A percentile compares a stretch with the other conserved stretches of the same genome.
Evolutionary conservation across 2,797 vertebrate species (phyloP).

Genomic region (Schizopygopsis pylzovi): DNA sequence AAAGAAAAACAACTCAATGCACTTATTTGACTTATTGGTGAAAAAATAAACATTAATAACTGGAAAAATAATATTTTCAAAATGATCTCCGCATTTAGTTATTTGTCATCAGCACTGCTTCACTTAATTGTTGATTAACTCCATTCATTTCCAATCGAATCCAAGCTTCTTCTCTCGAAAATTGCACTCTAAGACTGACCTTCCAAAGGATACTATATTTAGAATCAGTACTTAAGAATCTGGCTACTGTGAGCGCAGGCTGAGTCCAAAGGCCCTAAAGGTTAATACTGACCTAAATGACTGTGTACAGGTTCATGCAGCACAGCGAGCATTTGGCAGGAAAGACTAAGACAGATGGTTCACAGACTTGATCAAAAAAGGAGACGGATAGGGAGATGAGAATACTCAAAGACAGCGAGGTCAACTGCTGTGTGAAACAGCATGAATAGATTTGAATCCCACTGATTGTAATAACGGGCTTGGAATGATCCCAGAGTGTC

Average conservation of each 20-base stretch:
- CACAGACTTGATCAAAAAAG: slow-evolving; percentile 63
- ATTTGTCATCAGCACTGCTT: not conserved
- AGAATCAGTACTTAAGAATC: slow-evolving; percentile 26
- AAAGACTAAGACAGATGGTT: slow-evolving; percentile 74
- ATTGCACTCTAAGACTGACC: slow-evolving; percentile 10
- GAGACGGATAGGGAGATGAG: slow-evolving; percentile 28
- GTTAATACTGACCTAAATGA: slow-evolving; percentile 61
- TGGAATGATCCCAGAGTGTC: slow-evolving; percentile 45
- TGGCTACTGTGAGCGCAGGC: slow-evolving; percentile 33
- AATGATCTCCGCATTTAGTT: not conserved
- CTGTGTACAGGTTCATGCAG: slow-evolving; percentile 44
- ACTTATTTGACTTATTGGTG: not conserved
- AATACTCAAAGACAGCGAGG: slow-evolving; percentile 36
- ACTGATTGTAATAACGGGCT: slow-evolving; percentile 52
- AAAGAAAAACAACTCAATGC: not conserved
- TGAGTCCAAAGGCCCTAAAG: slow-evolving; percentile 46
- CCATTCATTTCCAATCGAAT: not conserved
- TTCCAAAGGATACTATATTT: slow-evolving; percentile 27
- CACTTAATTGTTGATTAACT: not conserved
- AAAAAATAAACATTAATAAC: not conserved
- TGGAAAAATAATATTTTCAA: not conserved
- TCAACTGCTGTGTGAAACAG: slow-evolving; percentile 51
- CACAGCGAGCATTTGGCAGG: slow-evolving; percentile 65
- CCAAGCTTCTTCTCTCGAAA: slow-evolving; percentile 11
- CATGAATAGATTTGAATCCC: slow-evolving; percentile 49